phyloP scores from a whole-genome alignment of 2,888 invertebrate genomes.

The Rhagonycha lutea region DNA sequence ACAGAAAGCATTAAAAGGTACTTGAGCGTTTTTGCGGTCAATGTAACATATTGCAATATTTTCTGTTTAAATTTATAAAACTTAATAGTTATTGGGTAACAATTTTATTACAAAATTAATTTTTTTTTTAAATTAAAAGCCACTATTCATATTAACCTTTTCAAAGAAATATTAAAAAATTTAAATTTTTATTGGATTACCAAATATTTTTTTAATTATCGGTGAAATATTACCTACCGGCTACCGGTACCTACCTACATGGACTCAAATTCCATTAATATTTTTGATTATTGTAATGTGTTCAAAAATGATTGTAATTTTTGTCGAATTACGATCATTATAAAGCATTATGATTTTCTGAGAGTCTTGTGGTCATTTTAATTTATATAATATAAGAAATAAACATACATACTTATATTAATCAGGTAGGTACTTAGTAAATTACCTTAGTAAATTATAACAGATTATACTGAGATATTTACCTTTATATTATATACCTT shows the following conservation, averaged over 20 bases:
- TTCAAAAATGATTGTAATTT: too few species aligned
- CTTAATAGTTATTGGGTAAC: not conserved
- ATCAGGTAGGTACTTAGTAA: too few species aligned
- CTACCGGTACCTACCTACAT: not conserved
- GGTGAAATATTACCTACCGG: not conserved
- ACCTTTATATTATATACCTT: too few species aligned
- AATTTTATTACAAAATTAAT: not conserved
- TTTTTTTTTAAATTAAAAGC: not conserved
- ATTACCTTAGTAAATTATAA: too few species aligned
- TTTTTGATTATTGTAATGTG: too few species aligned
- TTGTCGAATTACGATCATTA: too few species aligned
- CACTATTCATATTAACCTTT: not conserved
- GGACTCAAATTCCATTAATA: too few species aligned
- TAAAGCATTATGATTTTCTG: too few species aligned
- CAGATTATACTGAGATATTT: too few species aligned
- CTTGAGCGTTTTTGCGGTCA: not conserved
- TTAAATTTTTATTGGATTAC: not conserved
- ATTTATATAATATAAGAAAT: too few species aligned
- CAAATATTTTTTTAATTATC: not conserved
- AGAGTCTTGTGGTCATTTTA: too few species aligned
- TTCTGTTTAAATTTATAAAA: not conserved
- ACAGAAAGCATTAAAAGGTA: not conserved
- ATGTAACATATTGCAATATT: not conserved
- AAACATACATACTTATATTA: too few species aligned
- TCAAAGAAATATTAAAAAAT: not conserved